These are phyloP conservation scores for Eurystomus gularis DNA, from an alignment of 2,113 vertebrate genomes.

Conservation along the genomic window DNA sequence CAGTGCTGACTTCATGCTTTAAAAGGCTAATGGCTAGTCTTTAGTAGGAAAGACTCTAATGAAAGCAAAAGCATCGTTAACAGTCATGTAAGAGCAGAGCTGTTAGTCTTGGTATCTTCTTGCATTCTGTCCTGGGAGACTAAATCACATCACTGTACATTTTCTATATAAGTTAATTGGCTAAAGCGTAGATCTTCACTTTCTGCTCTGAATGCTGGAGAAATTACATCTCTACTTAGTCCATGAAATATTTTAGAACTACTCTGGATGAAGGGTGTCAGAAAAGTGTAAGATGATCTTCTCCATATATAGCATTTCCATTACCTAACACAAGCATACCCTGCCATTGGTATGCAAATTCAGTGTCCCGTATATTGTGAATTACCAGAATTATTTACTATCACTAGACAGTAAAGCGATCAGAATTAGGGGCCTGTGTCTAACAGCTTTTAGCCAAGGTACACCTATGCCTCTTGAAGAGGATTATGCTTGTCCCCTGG, in stretches of 20 bases:
- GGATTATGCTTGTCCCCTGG: not conserved
- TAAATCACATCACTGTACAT: not conserved
- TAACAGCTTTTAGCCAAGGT: not conserved
- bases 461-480: not conserved
- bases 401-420: not conserved
- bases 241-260: not conserved
- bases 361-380: not conserved
- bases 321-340: not conserved
- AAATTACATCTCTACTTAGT: not conserved
- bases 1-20: not conserved
- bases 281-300: not conserved
- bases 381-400: not conserved
- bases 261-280: not conserved
- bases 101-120: constrained; percentile 6
- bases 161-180: constrained; percentile 14
- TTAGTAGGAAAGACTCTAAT: not conserved
- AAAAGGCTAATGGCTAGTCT: not conserved
- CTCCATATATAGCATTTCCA: not conserved
- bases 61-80: constrained; percentile 8
- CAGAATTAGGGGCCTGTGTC: not conserved
- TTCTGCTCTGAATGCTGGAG: not conserved
- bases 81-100: not conserved
- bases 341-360: not conserved
- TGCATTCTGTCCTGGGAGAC: not conserved
- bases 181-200: not conserved